These are phyloP conservation scores for Girardinichthys multiradiatus DNA, from an alignment of 2,113 vertebrate species.

Conservation along the genomic window DNA sequence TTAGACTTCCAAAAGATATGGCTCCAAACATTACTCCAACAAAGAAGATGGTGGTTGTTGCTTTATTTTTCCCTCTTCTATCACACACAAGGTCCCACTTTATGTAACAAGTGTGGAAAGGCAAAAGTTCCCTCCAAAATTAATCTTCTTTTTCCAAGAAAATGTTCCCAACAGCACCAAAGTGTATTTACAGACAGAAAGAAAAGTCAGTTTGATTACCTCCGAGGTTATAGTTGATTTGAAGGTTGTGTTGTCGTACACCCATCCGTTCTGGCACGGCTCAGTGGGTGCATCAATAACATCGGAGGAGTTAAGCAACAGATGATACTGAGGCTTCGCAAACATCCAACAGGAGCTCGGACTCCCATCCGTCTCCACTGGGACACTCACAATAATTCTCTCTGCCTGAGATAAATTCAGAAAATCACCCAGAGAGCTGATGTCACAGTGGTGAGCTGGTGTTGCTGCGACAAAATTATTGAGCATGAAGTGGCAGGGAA, in stretches of 20 bases:
- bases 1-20: constrained; percentile 82
- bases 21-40: constrained; percentile 84
- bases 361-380: constrained; percentile 75
- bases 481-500: constrained; percentile 88
- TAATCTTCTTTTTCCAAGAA: neutral
- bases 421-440: constrained; percentile 75
- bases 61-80: constrained; percentile 81
- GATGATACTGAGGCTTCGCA: constrained; percentile 77
- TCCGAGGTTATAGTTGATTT: constrained; percentile 86
- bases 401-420: constrained; percentile 80
- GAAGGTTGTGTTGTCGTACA: constrained; percentile 84
- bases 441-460: constrained; percentile 83
- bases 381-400: constrained; percentile 77
- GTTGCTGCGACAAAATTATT: constrained; percentile 84
- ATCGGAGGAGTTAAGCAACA: constrained; percentile 78
- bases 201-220: constrained; percentile 79
- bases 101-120: neutral
- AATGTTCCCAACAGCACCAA: neutral
- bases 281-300: constrained; percentile 46
- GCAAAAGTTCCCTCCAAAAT: neutral
- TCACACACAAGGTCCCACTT: constrained; percentile 91
- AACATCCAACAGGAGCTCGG: constrained; percentile 86
- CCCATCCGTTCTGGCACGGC: constrained; percentile 86
- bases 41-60: constrained; percentile 85
- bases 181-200: neutral